Evolutionary conservation across 2,113 vertebrate species (phyloP).

Genomic region (Chelonoidis abingdonii): DNA sequence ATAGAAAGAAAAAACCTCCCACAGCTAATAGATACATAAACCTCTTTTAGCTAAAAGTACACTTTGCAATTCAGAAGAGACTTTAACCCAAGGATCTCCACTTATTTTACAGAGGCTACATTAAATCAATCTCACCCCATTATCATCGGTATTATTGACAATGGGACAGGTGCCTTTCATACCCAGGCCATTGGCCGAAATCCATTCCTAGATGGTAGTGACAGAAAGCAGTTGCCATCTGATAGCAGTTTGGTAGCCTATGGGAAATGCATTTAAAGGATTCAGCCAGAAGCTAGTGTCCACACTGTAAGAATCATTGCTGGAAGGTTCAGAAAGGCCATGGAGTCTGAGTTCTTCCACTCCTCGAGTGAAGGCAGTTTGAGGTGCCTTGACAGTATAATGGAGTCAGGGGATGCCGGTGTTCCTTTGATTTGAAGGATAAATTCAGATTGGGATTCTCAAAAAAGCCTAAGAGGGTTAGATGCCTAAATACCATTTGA

Average conservation of each 20-base stretch:
- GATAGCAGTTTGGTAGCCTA: neutral
- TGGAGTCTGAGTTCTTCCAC: neutral
- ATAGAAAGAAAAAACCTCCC: neutral
- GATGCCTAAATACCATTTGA: too few relatives aligned
- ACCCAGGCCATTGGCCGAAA: too few relatives aligned
- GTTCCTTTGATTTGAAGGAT: too few relatives aligned
- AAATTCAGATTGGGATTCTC: too few relatives aligned
- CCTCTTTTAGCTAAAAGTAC: rapidly evolving
- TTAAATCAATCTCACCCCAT: neutral
- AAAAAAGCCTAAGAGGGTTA: too few relatives aligned
- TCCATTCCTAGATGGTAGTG: too few relatives aligned
- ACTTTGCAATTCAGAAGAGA: rapidly evolving
- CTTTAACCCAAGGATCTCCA: neutral
- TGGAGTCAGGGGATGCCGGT: too few relatives aligned
- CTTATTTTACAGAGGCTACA: neutral
- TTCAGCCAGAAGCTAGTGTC: neutral
- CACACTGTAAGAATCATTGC: neutral
- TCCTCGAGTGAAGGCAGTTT: neutral
- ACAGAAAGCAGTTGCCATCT: neutral
- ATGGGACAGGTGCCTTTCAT: neutral
- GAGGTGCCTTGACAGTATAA: too few relatives aligned
- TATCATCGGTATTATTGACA: neutral
- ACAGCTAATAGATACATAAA: neutral
- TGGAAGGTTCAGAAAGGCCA: neutral
- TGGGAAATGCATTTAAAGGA: neutral